Percentiles rank a stretch among this genome's conserved stretches.
phyloP scores from a whole-genome alignment of 2,888 invertebrate genomes.

The Muscina levida region DNA sequence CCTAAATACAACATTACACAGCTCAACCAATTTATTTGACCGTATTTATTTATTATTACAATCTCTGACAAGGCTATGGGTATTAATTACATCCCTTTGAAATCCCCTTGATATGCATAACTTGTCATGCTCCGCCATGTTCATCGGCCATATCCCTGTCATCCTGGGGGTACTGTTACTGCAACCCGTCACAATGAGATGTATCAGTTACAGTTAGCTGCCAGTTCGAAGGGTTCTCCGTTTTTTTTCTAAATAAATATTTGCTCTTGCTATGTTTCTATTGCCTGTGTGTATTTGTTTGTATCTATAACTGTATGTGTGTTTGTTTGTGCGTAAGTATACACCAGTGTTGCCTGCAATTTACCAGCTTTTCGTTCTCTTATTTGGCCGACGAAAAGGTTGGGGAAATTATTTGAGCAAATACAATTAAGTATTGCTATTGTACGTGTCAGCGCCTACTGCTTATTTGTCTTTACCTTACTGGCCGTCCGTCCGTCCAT shows the following conservation, averaged over 20 bases:
- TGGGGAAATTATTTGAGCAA: background rate
- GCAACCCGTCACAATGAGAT: slow-evolving; percentile 10
- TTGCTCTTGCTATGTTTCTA: slow-evolving; percentile 6
- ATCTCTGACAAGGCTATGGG: slow-evolving; percentile 1
- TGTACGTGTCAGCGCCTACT: background rate
- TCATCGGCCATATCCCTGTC: too few relatives aligned
- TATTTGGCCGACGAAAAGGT: background rate
- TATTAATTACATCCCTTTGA: slow-evolving; percentile 6
- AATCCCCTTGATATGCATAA: background rate
- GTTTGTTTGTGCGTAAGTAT: too few relatives aligned
- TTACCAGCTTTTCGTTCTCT: background rate
- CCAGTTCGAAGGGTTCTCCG: background rate
- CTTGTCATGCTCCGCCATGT: slow-evolving; percentile 24
- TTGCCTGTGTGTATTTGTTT: background rate
- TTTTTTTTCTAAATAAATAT: slow-evolving; percentile 28
- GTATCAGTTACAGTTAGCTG: slow-evolving; percentile 6
- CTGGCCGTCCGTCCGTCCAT: background rate
- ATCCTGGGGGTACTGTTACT: slow-evolving; percentile 1
- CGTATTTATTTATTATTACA: background rate
- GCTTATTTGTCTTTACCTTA: background rate
- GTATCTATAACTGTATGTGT: too few relatives aligned
- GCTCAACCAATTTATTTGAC: too few relatives aligned
- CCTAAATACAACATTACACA: too few relatives aligned
- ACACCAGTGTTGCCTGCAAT: background rate
- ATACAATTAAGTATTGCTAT: background rate